Conservation (phyloP, 2,888 invertebrate species). For the Amphipoea lucens region DNA sequence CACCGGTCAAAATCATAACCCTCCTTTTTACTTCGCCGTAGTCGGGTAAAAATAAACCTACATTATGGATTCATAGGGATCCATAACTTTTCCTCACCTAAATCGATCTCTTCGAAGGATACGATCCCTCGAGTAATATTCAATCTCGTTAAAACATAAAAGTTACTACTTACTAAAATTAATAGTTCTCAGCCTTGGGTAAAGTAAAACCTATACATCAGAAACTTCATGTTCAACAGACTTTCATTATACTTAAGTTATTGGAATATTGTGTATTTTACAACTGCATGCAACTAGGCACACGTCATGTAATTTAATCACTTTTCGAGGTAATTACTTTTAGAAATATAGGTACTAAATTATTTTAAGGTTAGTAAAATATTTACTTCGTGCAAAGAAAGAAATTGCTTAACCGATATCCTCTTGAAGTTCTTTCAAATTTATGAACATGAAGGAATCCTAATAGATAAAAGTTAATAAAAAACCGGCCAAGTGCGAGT, state of each 20-base stretch:
- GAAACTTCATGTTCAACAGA: too few species aligned
- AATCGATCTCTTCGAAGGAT: background rate
- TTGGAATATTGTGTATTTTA: too few species aligned
- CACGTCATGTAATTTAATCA: too few species aligned
- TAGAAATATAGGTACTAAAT: background rate
- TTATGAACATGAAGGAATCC: background rate
- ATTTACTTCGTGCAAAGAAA: background rate
- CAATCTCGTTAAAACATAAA: background rate
- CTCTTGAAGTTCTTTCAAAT: background rate
- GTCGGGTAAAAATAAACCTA: background rate
- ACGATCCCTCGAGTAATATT: background rate
- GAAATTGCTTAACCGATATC: background rate
- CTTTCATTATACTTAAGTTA: too few species aligned
- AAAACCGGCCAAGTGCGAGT: too few species aligned
- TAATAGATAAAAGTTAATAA: too few species aligned
- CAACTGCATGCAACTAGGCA: too few species aligned
- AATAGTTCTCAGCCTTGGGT: background rate
- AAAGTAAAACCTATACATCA: background rate
- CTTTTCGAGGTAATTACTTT: background rate
- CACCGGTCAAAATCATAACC: too few species aligned
- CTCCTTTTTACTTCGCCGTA: too few species aligned
- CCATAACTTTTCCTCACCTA: background rate
- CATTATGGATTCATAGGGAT: background rate
- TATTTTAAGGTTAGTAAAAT: background rate
- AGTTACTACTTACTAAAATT: background rate